A percentile compares a stretch with the other conserved stretches of the same genome.
Conservation (phyloP, 1,140 invertebrate species). For the Tetramorium simillimum region DNA sequence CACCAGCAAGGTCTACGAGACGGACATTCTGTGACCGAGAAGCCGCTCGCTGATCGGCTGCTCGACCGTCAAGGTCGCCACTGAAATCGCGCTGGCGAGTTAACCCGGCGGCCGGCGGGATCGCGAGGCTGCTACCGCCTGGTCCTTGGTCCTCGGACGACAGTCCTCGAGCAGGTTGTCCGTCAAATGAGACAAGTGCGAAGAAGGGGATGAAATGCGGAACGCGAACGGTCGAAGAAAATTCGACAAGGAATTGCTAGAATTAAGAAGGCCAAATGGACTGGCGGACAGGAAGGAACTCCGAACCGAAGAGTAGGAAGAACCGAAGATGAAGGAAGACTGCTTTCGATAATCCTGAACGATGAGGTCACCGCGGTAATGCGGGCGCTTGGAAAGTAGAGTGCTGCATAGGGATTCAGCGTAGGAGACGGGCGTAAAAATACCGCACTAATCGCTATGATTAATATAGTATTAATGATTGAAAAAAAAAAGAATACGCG, state of each 20-base stretch:
- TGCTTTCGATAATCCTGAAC: background rate
- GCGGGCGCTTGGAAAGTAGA: slow-evolving; percentile 59
- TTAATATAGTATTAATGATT: slow-evolving; percentile 71
- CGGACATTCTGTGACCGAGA: slow-evolving; percentile 93
- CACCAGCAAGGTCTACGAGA: slow-evolving; percentile 93
- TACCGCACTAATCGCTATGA: slow-evolving; percentile 67
- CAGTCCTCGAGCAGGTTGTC: background rate
- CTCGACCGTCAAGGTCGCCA: slow-evolving; percentile 45
- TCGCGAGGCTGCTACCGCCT: background rate
- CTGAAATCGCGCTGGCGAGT: slow-evolving; percentile 67
- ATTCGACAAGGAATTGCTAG: slow-evolving; percentile 25
- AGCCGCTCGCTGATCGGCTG: slow-evolving; percentile 68
- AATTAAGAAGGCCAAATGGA: background rate
- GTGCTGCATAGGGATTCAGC: slow-evolving; percentile 72
- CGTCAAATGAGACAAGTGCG: background rate
- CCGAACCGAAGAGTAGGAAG: background rate
- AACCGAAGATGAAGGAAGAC: background rate
- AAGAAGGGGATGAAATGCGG: background rate
- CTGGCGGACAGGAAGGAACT: no score
- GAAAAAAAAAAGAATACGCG: slow-evolving; percentile 29
- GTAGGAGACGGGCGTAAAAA: slow-evolving; percentile 71
- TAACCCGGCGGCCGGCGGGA: slow-evolving; percentile 56
- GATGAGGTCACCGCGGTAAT: background rate
- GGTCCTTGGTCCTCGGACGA: background rate
- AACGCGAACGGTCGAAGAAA: background rate